These are phyloP conservation scores for Coranthus polyacanthus DNA, from an alignment of 2,797 vertebrate genomes.

Conservation along the genomic window DNA sequence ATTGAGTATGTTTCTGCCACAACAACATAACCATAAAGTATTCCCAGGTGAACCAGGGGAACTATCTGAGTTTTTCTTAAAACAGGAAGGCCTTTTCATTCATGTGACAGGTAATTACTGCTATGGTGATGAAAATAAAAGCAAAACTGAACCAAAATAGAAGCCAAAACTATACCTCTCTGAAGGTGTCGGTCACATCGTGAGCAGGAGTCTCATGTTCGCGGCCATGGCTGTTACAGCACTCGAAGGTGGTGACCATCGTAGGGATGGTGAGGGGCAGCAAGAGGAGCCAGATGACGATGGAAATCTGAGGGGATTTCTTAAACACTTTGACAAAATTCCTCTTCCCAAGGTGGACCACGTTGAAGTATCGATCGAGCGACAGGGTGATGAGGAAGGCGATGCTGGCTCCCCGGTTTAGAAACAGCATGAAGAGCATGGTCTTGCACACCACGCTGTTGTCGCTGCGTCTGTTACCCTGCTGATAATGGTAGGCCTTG, in stretches of 20 bases:
- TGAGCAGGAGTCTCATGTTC: fast-evolving
- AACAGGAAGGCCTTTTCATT: too few relatives aligned
- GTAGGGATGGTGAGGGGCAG: slow-evolving; percentile 71
- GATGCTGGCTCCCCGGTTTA: slow-evolving; percentile 81
- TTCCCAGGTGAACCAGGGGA: too few relatives aligned
- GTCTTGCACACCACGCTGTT: slow-evolving; percentile 27
- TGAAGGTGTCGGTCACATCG: slow-evolving; percentile 56
- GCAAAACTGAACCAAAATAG: background rate
- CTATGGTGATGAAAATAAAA: background rate
- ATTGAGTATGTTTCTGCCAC: background rate
- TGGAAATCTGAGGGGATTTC: slow-evolving; percentile 66
- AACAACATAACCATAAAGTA: background rate
- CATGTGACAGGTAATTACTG: too few relatives aligned
- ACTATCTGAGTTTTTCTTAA: background rate
- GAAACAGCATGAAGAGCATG: slow-evolving; percentile 77
- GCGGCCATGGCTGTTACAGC: slow-evolving; percentile 67
- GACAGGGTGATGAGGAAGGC: slow-evolving; percentile 82
- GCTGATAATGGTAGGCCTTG: slow-evolving; percentile 68
- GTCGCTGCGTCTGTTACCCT: slow-evolving; percentile 22
- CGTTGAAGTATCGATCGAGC: slow-evolving; percentile 80
- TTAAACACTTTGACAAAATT: slow-evolving; percentile 68
- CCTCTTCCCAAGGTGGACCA: slow-evolving; percentile 75
- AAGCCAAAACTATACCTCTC: slow-evolving; percentile 60
- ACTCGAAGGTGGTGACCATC: slow-evolving; percentile 62
- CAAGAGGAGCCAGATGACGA: slow-evolving; percentile 79